phyloP scores from a whole-genome alignment of 2,797 vertebrate genomes.

The Epinephelus awoara region DNA sequence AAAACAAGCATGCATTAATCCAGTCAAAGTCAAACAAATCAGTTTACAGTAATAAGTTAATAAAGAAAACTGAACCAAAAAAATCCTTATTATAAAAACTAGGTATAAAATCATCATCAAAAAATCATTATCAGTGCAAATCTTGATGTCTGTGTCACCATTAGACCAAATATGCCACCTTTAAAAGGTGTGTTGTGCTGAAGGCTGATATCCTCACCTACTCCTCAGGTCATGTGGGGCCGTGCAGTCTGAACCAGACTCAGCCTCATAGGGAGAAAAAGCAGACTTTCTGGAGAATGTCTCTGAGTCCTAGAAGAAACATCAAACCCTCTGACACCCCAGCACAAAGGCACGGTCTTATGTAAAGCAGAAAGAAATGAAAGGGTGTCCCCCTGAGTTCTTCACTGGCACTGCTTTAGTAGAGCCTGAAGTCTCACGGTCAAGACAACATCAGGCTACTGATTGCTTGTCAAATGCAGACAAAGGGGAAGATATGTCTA shows the following conservation, averaged over 20 bases:
- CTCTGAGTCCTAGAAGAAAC: constrained; percentile 51
- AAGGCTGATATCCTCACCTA: constrained; percentile 81
- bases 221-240: constrained; percentile 82
- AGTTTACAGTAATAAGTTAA: too few species aligned
- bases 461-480: constrained; percentile 44
- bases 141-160: too few species aligned
- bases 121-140: too few species aligned
- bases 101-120: too few species aligned
- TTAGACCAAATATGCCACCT: too few species aligned
- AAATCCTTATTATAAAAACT: too few species aligned
- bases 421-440: constrained; percentile 32
- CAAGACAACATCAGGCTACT: constrained; percentile 49
- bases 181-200: constrained; percentile 47
- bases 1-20: too few species aligned
- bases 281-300: constrained; percentile 61
- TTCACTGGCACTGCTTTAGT: constrained; percentile 38
- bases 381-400: constrained; percentile 63
- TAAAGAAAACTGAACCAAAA: too few species aligned
- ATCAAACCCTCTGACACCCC: constrained; percentile 24
- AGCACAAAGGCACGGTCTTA: constrained; percentile 22
- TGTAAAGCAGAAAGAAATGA: constrained; percentile 59
- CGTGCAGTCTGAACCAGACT: constrained; percentile 71
- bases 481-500: constrained; percentile 36
- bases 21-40: too few species aligned
- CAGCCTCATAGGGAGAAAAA: constrained; percentile 54